Conservation (phyloP, 2,888 invertebrate species). For the Torymus tubicola region DNA sequence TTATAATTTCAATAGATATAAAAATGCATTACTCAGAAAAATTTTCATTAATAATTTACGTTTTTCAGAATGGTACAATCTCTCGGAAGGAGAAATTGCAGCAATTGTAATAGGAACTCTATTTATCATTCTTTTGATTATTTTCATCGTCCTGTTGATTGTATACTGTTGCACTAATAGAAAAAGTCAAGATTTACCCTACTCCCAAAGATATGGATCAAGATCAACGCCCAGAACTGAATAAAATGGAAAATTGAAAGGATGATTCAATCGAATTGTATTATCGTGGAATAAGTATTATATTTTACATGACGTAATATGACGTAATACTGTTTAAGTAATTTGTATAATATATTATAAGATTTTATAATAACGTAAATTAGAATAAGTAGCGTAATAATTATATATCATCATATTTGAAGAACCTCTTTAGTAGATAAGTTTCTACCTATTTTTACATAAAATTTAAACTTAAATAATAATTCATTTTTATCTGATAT, state of each 20-base stretch:
- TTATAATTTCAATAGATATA: not conserved
- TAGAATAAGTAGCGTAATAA: too few species aligned
- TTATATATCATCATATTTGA: too few species aligned
- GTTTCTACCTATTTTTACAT: too few species aligned
- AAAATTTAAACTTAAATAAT: too few species aligned
- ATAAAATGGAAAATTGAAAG: not conserved
- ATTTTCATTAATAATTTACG: not conserved
- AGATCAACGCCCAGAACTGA: conserved; percentile 63
- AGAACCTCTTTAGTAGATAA: too few species aligned
- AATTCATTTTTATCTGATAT: not conserved
- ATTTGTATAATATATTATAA: too few species aligned
- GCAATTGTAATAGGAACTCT: conserved; percentile 85
- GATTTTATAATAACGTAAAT: too few species aligned
- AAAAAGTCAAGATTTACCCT: conserved; percentile 81
- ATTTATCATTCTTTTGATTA: conserved; percentile 81
- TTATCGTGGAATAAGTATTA: too few species aligned
- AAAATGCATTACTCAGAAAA: not conserved
- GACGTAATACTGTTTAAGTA: too few species aligned
- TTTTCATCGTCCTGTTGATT: conserved; percentile 79
- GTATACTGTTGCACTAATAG: conserved; percentile 81
- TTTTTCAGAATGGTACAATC: conserved; percentile 76
- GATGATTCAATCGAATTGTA: too few species aligned
- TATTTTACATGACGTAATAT: too few species aligned
- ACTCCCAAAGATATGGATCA: conserved; percentile 72
- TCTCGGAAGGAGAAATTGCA: conserved; percentile 80